Percentiles rank a stretch among this genome's conserved stretches.
Evolutionary conservation across 1,140 invertebrate genomes (phyloP).

Genomic region (Drosophila aff.): DNA sequence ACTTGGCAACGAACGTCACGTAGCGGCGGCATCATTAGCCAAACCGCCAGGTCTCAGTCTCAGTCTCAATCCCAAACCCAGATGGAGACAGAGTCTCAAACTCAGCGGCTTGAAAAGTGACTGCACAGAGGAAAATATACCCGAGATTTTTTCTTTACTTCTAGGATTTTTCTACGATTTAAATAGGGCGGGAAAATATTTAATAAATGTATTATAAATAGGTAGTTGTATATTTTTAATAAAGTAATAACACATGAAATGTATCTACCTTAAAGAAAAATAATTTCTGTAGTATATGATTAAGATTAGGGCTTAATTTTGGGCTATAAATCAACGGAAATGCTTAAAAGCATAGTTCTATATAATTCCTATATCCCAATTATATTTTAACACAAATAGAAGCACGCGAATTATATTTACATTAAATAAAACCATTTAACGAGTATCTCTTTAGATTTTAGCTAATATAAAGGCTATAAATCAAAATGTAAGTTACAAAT

Average conservation of each 20-base stretch:
- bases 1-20: constrained; percentile 81
- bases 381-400: background rate
- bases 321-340: background rate
- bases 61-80: constrained; percentile 25
- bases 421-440: background rate
- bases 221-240: background rate
- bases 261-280: background rate
- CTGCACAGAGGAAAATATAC: constrained; percentile 5
- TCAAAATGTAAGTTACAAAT: too few species aligned
- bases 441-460: background rate
- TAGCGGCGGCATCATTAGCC: constrained; percentile 81
- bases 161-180: too few species aligned
- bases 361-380: too few species aligned
- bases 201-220: too few species aligned
- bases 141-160: too few species aligned
- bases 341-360: too few species aligned
- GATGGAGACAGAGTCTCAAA: constrained; percentile 27
- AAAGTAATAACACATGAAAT: background rate
- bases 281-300: background rate
- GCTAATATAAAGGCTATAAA: too few species aligned
- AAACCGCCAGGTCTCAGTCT: constrained; percentile 47
- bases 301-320: background rate
- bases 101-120: constrained; percentile 8
- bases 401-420: too few species aligned
- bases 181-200: too few species aligned